phyloP scores from a whole-genome alignment of 1,140 invertebrate genomes.

The Teleogryllus occipitalis region DNA sequence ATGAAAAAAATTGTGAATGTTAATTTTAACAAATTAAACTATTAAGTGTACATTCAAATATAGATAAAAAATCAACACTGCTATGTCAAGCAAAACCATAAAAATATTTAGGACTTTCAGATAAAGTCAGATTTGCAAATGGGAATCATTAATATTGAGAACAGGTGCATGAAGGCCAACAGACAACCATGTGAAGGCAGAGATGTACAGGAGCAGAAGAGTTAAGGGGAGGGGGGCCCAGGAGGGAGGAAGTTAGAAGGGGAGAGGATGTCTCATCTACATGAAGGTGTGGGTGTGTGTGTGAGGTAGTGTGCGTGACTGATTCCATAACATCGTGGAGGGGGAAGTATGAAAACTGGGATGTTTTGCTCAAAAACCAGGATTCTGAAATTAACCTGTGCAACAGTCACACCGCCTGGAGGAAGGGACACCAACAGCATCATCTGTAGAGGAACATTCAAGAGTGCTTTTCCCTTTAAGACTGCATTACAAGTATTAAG shows the following conservation, averaged over 20 bases:
- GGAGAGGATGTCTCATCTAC: neutral
- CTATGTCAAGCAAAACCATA: no score
- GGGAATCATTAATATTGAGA: neutral
- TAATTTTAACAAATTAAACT: no score
- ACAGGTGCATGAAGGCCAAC: neutral
- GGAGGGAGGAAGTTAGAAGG: neutral
- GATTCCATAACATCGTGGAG: neutral
- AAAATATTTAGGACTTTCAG: no score
- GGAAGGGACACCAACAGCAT: neutral
- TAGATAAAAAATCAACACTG: no score
- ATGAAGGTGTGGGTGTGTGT: neutral
- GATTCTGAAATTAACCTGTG: neutral
- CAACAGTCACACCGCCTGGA: neutral
- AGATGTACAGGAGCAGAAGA: neutral
- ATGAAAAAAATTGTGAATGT: no score
- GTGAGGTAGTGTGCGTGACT: neutral
- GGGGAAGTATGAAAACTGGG: neutral
- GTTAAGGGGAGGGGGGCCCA: no score
- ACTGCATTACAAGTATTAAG: neutral
- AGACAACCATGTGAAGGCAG: neutral
- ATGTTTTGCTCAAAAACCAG: neutral
- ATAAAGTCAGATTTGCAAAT: neutral
- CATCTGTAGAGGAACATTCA: neutral
- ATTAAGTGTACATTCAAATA: no score
- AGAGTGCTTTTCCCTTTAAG: neutral